Percentiles rank a stretch among this genome's conserved stretches.
Evolutionary conservation across 2,888 invertebrate genomes (phyloP).

Genomic region (Rotaria macrura): DNA sequence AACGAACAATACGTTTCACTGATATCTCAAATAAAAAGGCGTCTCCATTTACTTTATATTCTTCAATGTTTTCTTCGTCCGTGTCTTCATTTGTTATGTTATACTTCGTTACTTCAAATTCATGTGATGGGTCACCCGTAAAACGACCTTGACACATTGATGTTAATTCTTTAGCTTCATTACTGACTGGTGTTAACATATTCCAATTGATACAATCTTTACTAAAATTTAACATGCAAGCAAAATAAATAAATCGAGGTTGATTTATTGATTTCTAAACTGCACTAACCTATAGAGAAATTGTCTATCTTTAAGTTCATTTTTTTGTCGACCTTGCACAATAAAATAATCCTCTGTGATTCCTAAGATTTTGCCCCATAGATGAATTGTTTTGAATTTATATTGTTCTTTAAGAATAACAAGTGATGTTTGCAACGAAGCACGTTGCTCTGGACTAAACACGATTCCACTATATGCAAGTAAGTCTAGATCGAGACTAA

Average conservation of each 20-base stretch:
- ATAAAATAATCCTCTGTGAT: conserved; percentile 69
- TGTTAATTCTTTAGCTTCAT: conserved; percentile 42
- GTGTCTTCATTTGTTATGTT: conserved; percentile 42
- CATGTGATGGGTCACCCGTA: conserved; percentile 49
- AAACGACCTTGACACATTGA: conserved; percentile 47
- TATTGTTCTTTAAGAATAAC: conserved; percentile 70
- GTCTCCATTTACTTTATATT: conserved; percentile 42
- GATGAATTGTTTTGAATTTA: conserved; percentile 68
- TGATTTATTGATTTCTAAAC: no score
- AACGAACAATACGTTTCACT: background rate
- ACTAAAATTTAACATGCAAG: no score
- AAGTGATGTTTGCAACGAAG: conserved; percentile 63
- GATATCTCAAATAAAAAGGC: no score
- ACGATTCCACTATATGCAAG: conserved; percentile 28
- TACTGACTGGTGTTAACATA: conserved; percentile 46
- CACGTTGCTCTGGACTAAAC: conserved; percentile 57
- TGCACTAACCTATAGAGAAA: conserved; percentile 73
- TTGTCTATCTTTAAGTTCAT: conserved; percentile 62
- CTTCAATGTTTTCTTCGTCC: conserved; percentile 45
- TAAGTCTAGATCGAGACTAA: conserved; percentile 29
- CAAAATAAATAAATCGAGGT: no score
- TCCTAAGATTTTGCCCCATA: conserved; percentile 75
- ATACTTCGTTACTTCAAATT: conserved; percentile 46
- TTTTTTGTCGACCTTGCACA: conserved; percentile 66
- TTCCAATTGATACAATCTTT: conserved; percentile 50